phyloP scores from a whole-genome alignment of 2,888 invertebrate genomes.

The Meliscaeva auricollis region DNA sequence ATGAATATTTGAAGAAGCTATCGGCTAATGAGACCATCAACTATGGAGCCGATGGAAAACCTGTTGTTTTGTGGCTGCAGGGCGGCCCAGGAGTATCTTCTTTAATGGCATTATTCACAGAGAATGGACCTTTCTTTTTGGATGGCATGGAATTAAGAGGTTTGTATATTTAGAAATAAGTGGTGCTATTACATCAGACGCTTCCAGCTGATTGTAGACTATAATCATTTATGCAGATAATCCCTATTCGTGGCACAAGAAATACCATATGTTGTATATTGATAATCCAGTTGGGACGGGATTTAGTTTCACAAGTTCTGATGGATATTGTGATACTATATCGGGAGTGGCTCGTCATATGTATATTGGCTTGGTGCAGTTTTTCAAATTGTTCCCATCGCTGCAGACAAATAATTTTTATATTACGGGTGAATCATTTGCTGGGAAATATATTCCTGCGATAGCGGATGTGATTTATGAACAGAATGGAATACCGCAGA shows the following conservation, averaged over 20 bases:
- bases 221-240: constrained; percentile 83
- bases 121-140: constrained; percentile 87
- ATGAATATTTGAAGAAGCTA: constrained; percentile 86
- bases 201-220: background rate
- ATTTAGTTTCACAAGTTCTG: constrained; percentile 87
- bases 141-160: constrained; percentile 82
- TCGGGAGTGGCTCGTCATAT: constrained; percentile 87
- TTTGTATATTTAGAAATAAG: constrained; percentile 20
- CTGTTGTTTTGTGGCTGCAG: constrained; percentile 87
- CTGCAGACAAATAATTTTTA: constrained; percentile 87
- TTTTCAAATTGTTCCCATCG: constrained; percentile 87
- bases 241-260: constrained; percentile 87
- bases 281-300: constrained; percentile 89
- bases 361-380: constrained; percentile 87
- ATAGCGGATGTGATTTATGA: constrained; percentile 84
- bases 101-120: constrained; percentile 86
- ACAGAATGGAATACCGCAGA: constrained; percentile 66
- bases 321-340: constrained; percentile 87
- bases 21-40: constrained; percentile 58
- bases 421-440: constrained; percentile 88
- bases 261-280: constrained; percentile 87
- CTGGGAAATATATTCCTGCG: constrained; percentile 87
- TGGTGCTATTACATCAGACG: background rate
- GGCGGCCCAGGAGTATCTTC: constrained; percentile 87
- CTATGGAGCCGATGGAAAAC: constrained; percentile 81